Conservation (phyloP, 2,797 vertebrate genomes). For the Sebastes elongatus region DNA sequence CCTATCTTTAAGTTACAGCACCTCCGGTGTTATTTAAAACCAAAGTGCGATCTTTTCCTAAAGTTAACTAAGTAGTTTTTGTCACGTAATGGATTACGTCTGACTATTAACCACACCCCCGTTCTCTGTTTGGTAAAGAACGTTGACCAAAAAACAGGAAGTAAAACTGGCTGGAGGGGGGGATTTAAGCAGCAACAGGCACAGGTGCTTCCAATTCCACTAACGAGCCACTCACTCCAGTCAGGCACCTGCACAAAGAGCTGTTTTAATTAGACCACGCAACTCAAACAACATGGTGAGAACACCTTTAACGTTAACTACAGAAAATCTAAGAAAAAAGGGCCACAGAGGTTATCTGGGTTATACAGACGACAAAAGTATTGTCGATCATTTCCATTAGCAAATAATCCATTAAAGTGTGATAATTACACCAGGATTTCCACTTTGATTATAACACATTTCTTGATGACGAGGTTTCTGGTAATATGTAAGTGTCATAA, state of each 20-base stretch:
- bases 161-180: too few relatives aligned
- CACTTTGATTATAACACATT: not conserved
- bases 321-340: not conserved
- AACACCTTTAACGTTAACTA: not conserved
- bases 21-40: accelerated
- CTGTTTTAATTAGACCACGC: not conserved
- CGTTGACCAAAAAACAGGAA: too few relatives aligned
- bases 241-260: slow-evolving; percentile 17
- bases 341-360: not conserved
- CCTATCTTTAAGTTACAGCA: too few relatives aligned
- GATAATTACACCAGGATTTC: not conserved
- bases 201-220: slow-evolving; percentile 25
- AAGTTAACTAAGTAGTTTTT: too few relatives aligned
- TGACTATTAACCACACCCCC: too few relatives aligned
- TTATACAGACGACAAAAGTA: not conserved
- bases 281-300: not conserved
- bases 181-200: not conserved
- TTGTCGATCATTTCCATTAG: not conserved
- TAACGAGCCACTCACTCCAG: slow-evolving; percentile 10
- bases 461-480: not conserved
- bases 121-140: too few relatives aligned
- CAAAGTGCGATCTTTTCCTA: accelerated
- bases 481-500: not conserved
- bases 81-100: too few relatives aligned
- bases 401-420: not conserved